Evolutionary conservation across 2,113 vertebrate genomes (phyloP).

Genomic region (Rutilus rutilus): DNA sequence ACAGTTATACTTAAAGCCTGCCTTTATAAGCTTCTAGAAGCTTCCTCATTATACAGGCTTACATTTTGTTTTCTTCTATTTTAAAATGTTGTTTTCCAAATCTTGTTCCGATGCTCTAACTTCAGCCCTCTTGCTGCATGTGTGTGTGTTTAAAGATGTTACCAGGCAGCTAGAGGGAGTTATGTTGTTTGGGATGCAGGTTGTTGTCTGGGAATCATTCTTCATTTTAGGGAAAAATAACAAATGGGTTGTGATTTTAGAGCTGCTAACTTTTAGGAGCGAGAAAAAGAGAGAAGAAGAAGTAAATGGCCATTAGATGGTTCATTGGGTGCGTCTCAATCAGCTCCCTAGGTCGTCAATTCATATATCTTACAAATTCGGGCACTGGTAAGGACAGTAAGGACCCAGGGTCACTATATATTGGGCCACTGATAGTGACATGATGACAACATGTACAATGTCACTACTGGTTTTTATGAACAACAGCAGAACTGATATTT

Average conservation of each 20-base stretch:
- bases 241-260: conserved; percentile 72
- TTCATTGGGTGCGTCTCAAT: no score
- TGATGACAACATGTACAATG: no score
- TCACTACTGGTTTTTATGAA: no score
- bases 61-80: neutral
- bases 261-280: conserved; percentile 65
- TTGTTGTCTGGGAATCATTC: conserved; percentile 72
- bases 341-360: no score
- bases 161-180: conserved; percentile 67
- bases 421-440: no score
- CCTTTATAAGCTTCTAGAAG: neutral
- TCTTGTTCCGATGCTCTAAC: neutral
- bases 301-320: neutral
- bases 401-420: no score
- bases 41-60: neutral
- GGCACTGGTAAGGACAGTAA: no score
- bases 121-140: conserved; percentile 10
- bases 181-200: conserved; percentile 71
- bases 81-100: neutral
- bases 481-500: no score
- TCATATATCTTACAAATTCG: no score
- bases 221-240: conserved; percentile 74
- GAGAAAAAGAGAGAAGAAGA: conserved; percentile 24
- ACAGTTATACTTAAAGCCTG: neutral
- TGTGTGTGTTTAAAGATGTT: conserved; percentile 55